These are phyloP conservation scores for Phodopus roborovskii DNA, from an alignment of 2,113 vertebrate genomes.

Conservation along the genomic window DNA sequence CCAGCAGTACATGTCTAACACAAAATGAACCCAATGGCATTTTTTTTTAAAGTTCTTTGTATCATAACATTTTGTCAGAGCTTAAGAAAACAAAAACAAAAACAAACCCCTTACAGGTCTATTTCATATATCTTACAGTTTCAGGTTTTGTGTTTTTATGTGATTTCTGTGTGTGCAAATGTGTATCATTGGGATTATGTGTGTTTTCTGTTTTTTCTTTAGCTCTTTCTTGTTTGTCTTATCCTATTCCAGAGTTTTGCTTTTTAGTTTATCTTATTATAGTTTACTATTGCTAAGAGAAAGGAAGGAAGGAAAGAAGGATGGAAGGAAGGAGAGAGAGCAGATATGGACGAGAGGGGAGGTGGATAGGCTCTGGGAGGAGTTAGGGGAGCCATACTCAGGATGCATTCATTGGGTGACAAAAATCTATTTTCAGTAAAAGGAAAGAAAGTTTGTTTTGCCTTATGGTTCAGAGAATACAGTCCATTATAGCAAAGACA, in stretches of 20 bases:
- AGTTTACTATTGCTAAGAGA: not conserved
- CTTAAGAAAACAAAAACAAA: not conserved
- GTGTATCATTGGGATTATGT: not conserved
- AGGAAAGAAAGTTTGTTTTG: not conserved
- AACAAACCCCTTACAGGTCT: not conserved
- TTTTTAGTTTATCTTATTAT: not conserved
- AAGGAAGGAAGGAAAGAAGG: not conserved
- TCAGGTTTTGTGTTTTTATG: not conserved
- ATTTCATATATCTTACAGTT: not conserved
- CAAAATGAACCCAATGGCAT: not conserved
- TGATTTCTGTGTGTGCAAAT: not conserved
- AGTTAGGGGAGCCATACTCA: not conserved
- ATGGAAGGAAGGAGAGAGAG: too few species aligned
- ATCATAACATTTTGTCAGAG: not conserved
- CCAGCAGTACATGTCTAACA: not conserved
- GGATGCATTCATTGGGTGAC: not conserved
- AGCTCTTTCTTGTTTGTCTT: not conserved
- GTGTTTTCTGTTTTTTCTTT: not conserved
- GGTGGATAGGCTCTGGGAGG: not conserved
- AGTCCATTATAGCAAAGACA: not conserved
- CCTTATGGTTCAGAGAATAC: not conserved
- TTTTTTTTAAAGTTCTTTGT: not conserved
- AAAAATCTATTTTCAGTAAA: not conserved
- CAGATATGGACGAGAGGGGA: not conserved
- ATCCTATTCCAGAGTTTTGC: not conserved